phyloP scores from a whole-genome alignment of 2,113 vertebrate species.

The Salvator merianae region DNA sequence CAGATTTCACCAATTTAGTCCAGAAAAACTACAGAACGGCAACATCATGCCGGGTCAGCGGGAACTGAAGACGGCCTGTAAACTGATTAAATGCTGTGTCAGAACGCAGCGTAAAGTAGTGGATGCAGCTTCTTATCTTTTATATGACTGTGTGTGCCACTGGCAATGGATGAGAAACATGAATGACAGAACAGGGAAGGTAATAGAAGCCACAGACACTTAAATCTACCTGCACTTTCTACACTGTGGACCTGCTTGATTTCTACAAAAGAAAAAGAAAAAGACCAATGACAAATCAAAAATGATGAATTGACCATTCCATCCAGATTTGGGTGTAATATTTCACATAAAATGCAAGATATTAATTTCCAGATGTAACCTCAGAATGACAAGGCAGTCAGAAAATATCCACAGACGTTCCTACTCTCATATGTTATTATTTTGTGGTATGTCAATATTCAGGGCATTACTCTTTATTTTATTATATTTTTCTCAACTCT shows the following conservation, averaged over 20 bases:
- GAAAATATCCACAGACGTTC: neutral
- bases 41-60: no score
- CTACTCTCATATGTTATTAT: no score
- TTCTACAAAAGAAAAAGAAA: conserved; percentile 7
- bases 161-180: neutral
- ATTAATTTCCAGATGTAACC: conserved; percentile 13
- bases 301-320: conserved; percentile 37
- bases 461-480: neutral
- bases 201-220: conserved; percentile 13
- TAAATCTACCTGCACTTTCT: no score
- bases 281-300: conserved; percentile 28
- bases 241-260: no score
- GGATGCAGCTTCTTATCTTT: neutral
- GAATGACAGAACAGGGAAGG: conserved; percentile 20
- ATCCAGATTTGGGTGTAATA: neutral
- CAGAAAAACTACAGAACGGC: no score
- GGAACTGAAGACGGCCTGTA: no score
- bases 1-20: no score
- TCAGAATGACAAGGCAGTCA: neutral
- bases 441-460: neutral
- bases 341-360: neutral
- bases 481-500: neutral
- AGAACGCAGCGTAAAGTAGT: no score
- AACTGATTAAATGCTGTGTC: no score
- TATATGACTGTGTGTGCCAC: neutral